Evolutionary conservation across 2,113 vertebrate species (phyloP).

Genomic region (Alouatta palliata): DNA sequence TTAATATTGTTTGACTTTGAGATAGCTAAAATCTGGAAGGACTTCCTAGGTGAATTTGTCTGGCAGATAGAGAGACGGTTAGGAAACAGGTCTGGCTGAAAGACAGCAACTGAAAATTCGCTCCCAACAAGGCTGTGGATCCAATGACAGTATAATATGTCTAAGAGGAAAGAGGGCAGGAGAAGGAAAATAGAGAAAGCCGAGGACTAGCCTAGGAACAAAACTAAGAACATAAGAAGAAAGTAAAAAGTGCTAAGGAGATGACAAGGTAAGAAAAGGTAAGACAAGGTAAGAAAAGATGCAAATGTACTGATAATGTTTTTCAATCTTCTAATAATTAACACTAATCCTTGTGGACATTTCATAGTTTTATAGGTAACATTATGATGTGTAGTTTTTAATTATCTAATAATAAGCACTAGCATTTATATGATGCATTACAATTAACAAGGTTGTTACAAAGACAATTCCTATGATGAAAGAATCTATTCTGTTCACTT

Average conservation of each 20-base stretch:
- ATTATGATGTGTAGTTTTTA: not conserved
- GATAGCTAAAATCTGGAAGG: not conserved
- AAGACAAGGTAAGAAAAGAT: not conserved
- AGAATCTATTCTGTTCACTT: not conserved
- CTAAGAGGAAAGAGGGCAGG: not conserved
- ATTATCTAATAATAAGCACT: not conserved
- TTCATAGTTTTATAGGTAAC: not conserved
- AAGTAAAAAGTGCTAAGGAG: not conserved
- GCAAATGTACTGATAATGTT: not conserved
- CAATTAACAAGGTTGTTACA: not conserved
- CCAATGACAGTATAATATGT: not conserved
- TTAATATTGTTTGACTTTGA: not conserved
- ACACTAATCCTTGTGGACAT: not conserved
- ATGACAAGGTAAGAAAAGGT: not conserved
- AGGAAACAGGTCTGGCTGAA: not conserved
- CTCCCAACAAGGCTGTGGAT: not conserved
- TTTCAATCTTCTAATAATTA: not conserved
- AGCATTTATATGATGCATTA: not conserved
- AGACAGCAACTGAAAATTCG: not conserved
- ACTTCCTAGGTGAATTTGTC: not conserved
- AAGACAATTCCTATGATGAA: not conserved
- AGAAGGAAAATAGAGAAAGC: not conserved
- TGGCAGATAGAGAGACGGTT: not conserved
- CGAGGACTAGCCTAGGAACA: not conserved
- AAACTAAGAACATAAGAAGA: not conserved